Evolutionary conservation across 2,113 vertebrate genomes (phyloP).

Genomic region (Gavialis gangeticus): DNA sequence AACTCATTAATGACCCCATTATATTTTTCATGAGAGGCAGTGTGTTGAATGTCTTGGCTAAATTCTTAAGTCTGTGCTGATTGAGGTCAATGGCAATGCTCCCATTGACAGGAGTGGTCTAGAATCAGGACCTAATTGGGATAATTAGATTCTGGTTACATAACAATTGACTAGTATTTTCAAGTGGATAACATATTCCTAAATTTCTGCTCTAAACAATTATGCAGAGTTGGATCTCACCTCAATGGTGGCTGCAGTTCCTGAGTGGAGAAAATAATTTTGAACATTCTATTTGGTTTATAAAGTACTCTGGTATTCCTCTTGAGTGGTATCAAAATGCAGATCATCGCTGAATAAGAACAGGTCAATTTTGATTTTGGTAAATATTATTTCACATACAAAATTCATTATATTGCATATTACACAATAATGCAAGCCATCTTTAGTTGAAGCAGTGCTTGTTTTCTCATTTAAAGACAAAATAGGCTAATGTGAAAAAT

Average conservation of each 20-base stretch:
- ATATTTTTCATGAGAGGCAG: conserved; percentile 65
- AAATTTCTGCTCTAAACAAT: conserved; percentile 38
- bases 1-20: conserved; percentile 51
- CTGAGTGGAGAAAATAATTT: not conserved
- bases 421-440: not conserved
- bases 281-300: conserved; percentile 31
- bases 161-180: conserved; percentile 54
- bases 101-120: conserved; percentile 47
- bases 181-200: conserved; percentile 43
- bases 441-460: not conserved
- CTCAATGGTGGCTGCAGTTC: conserved; percentile 52
- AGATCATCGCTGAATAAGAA: not conserved
- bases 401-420: not conserved
- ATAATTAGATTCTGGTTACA: conserved; percentile 72
- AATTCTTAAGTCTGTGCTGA: conserved; percentile 49
- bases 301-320: not conserved
- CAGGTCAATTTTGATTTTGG: not conserved
- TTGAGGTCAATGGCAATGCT: conserved; percentile 67
- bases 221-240: conserved; percentile 47
- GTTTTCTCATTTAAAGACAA: not conserved
- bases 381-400: not conserved
- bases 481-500: not conserved
- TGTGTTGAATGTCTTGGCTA: conserved; percentile 66
- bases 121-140: conserved; percentile 66
- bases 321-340: not conserved